A percentile compares a stretch with the other conserved stretches of the same genome.
Conservation (phyloP, 2,888 invertebrate species). For the Aspidapion aeneum region DNA sequence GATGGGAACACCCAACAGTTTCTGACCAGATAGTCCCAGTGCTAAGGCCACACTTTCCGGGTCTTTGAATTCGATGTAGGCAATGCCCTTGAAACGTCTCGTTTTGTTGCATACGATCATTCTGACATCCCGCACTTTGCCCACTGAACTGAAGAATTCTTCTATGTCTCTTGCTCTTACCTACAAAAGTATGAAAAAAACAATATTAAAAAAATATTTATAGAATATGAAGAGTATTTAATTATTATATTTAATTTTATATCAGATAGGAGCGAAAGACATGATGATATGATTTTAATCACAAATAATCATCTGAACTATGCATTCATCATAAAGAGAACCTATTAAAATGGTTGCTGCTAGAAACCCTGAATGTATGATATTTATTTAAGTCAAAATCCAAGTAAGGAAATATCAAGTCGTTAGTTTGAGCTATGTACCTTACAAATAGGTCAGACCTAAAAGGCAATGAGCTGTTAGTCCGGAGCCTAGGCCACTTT, state of each 20-base stretch:
- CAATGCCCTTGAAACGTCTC: slow-evolving; percentile 96
- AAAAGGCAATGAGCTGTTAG: no score
- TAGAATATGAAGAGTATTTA: no score
- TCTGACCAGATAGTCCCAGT: slow-evolving; percentile 92
- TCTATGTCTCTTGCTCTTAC: slow-evolving; percentile 86
- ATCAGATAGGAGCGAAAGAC: background rate
- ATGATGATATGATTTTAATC: background rate
- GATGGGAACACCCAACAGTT: slow-evolving; percentile 92
- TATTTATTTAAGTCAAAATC: no score
- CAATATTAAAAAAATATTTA: no score
- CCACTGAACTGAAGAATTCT: slow-evolving; percentile 98
- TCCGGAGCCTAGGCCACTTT: no score
- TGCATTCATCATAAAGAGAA: background rate
- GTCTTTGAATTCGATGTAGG: slow-evolving; percentile 99
- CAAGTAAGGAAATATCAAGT: no score
- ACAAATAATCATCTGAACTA: background rate
- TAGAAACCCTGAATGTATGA: no score
- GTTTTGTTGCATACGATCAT: slow-evolving; percentile 99
- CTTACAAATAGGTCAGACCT: no score
- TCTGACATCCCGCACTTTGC: slow-evolving; percentile 96
- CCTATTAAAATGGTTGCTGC: no score
- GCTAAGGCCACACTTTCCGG: slow-evolving; percentile 96
- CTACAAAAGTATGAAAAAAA: background rate
- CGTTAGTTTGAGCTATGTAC: no score
- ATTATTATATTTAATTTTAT: background rate